These are phyloP conservation scores for Rutpela maculata DNA, from an alignment of 2,888 invertebrate genomes.

Conservation along the genomic window DNA sequence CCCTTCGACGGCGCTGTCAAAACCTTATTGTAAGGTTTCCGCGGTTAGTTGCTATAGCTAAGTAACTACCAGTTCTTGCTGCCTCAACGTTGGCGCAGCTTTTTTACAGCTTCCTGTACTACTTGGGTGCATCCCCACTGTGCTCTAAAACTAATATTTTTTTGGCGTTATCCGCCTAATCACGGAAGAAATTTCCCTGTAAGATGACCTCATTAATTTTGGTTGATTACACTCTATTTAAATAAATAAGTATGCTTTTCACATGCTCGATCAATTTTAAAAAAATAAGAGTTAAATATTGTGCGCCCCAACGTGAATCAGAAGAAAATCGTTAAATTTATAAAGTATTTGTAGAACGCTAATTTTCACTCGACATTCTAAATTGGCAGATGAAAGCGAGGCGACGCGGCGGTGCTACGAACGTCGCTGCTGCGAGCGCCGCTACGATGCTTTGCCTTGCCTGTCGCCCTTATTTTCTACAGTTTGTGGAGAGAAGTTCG, in stretches of 20 bases:
- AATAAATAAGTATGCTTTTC: background rate
- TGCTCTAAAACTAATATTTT: too few relatives aligned
- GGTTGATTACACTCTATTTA: background rate
- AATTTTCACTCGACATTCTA: background rate
- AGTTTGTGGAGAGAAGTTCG: conserved; percentile 24
- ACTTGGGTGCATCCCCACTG: too few relatives aligned
- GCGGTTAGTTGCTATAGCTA: too few relatives aligned
- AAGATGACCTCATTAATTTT: background rate
- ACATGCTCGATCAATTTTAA: background rate
- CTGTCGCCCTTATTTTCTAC: conserved; percentile 10
- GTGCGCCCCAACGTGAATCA: background rate
- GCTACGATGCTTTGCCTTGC: background rate
- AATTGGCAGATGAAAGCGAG: conserved; percentile 24
- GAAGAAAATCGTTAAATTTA: conserved; percentile 3
- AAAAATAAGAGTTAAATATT: background rate
- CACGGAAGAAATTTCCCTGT: too few relatives aligned
- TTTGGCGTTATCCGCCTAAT: too few relatives aligned
- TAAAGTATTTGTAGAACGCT: background rate
- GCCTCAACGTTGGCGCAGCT: too few relatives aligned
- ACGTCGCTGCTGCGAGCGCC: conserved; percentile 8
- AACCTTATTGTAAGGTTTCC: too few relatives aligned
- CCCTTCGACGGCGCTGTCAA: too few relatives aligned
- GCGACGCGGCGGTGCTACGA: conserved; percentile 15
- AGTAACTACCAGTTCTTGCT: too few relatives aligned
- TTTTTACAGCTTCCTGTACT: too few relatives aligned